A percentile compares a stretch with the other conserved stretches of the same genome.
phyloP scores from a whole-genome alignment of 1,140 invertebrate genomes.

The Drosophila pseudoobscura region DNA sequence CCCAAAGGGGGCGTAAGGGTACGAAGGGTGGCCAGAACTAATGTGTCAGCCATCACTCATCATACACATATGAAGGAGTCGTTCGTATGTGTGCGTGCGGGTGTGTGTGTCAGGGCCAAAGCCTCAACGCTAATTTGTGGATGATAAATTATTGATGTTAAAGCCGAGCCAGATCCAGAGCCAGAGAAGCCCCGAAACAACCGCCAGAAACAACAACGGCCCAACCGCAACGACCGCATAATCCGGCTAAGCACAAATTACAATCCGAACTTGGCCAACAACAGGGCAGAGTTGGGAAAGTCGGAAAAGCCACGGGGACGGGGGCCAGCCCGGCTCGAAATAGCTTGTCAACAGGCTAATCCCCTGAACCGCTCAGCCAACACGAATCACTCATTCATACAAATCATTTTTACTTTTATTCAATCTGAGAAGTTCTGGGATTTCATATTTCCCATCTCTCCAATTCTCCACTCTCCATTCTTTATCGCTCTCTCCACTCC shows the following conservation, averaged over 20 bases:
- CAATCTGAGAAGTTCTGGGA: slow-evolving; percentile 18
- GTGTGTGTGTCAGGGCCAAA: slow-evolving; percentile 47
- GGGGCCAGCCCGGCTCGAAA: slow-evolving; percentile 6
- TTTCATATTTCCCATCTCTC: slow-evolving; percentile 17
- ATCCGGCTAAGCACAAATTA: slow-evolving; percentile 57
- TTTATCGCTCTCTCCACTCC: too few relatives aligned
- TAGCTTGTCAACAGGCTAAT: slow-evolving; percentile 52
- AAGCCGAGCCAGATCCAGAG: slow-evolving; percentile 50
- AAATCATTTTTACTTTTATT: slow-evolving; percentile 42
- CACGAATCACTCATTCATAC: slow-evolving; percentile 44
- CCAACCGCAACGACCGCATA: slow-evolving; percentile 32
- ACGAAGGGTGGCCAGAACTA: slow-evolving; percentile 35
- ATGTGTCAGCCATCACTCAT: slow-evolving; percentile 66
- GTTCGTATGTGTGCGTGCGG: slow-evolving; percentile 5
- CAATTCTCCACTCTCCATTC: background rate
- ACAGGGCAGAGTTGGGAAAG: slow-evolving; percentile 1
- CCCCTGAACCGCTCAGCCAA: slow-evolving; percentile 29
- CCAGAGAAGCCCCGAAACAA: slow-evolving; percentile 20
- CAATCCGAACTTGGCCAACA: slow-evolving; percentile 44
- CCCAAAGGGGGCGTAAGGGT: background rate
- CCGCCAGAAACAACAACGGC: slow-evolving; percentile 31
- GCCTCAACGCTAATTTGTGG: slow-evolving; percentile 77
- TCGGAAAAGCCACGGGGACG: background rate
- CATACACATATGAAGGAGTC: slow-evolving; percentile 3
- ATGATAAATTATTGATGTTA: slow-evolving; percentile 82